Evolutionary conservation across 2,797 vertebrate genomes (phyloP).

Genomic region (Enteromius radiatus): DNA sequence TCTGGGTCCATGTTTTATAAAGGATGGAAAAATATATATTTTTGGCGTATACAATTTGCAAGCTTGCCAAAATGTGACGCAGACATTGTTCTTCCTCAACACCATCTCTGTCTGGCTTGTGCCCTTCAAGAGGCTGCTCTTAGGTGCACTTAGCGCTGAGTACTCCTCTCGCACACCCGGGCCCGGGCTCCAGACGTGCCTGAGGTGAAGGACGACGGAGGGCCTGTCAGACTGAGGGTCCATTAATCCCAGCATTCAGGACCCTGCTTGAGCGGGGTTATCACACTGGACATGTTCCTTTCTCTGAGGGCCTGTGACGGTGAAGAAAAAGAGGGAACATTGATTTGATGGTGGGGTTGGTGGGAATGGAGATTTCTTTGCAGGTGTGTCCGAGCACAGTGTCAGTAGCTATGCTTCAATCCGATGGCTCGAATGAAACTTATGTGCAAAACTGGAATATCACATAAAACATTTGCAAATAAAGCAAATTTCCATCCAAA

Average conservation of each 20-base stretch:
- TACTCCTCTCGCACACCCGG: slow-evolving; percentile 54
- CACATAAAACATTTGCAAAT: no score
- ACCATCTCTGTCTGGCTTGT: slow-evolving; percentile 58
- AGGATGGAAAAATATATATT: slow-evolving; percentile 30
- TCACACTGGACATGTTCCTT: slow-evolving; percentile 29
- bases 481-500: no score
- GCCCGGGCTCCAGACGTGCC: slow-evolving; percentile 48
- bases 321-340: slow-evolving; percentile 18
- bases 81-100: slow-evolving; percentile 60
- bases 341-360: slow-evolving; percentile 20
- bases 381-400: slow-evolving; percentile 17
- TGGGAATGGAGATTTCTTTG: neutral
- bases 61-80: slow-evolving; percentile 36
- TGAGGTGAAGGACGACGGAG: slow-evolving; percentile 48
- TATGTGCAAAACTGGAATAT: no score
- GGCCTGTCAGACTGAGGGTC: slow-evolving; percentile 55
- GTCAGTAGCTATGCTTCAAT: neutral
- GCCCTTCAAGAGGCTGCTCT: slow-evolving; percentile 61
- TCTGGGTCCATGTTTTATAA: slow-evolving; percentile 11
- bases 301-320: slow-evolving; percentile 22
- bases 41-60: slow-evolving; percentile 14
- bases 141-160: slow-evolving; percentile 64
- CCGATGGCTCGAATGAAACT: no score
- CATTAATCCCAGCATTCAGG: slow-evolving; percentile 61
- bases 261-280: slow-evolving; percentile 48